Base-by-base conservation (phyloP, 1,140 invertebrate genomes). In the Papilio polytes region DNA sequence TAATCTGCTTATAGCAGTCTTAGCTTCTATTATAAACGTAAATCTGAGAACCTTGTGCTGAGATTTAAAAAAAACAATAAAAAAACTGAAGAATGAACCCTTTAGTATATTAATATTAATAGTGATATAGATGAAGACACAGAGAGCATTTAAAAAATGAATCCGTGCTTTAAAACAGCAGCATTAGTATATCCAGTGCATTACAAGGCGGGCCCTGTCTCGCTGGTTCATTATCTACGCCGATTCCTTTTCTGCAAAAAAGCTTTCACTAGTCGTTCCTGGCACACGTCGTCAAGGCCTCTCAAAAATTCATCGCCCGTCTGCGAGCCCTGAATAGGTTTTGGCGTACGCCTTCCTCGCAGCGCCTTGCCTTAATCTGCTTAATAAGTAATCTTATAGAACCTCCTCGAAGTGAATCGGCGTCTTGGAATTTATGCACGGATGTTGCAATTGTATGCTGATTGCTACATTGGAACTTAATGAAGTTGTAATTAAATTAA, bases 291-390 rank as follows among this genome's bases (percentile, higher is more conserved):
- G 90, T 89, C 85, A 83, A 90, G 91, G 84, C 91, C 91, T 91
- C 91, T 93, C 91, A 92, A 93, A 93, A 93, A 93, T 93, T 93
- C 91, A 93, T 91, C 91, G 91, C 89, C 91, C 91, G 91, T 93
- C 91, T 93, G 89, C 89, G 81, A 83, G 85, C 85, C 81, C 81
- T 91, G 86, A 92, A 92, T 91, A 83, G 85, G 85, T 87, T 90
- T 84, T 80, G 85, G 85, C 80, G 73, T 85, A 85, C 84, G 85
- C 84, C 80, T 80, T 85, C 81, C 74, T 82, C 73, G 78, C 80
- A 80, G 80, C 83, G 83, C 80, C 86, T 85, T 85, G 72, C 74
- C 82, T 80, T 89, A 87, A 89, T 89, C 85, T 83, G 80, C 81
- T 87, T 89, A 88, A 86, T 89, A 89, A 88, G 90, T 87, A 85